Base-by-base conservation (phyloP, 1,140 invertebrate genomes). In the Hypsibius dujardini region DNA sequence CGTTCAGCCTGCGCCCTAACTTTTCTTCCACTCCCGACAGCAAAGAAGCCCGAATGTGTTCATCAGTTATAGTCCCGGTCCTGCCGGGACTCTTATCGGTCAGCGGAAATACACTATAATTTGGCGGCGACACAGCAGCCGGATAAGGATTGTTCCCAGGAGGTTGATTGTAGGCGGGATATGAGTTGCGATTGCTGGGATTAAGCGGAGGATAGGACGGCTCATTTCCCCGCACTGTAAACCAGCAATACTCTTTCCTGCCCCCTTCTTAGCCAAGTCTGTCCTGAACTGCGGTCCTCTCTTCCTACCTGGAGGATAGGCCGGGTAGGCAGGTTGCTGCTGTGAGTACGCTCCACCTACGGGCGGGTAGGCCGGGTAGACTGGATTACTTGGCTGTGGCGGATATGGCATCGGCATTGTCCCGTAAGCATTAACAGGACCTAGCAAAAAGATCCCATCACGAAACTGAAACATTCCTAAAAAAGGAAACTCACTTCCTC, bases 21-120 rank as follows among this genome's bases (percentile, higher is more conserved):
- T 95, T 95, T 78, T 98, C 93, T 80, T 95, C 90, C 1, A 96
- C 90, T 28, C 94, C 95, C 69, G 90, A 92, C 1, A 96, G 79
- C 7, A 98, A 81, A 46, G 94, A 97, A 59, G 88, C 90, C 76
- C 90, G 86, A 69, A 98, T 91, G 77, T 96, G 92, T 77, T 95
- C 92, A 77, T 95, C 90, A 59, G 91, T 90, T 60, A 97, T 93
- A 15, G 90, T 94, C 15, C 88, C 88, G 1, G 75, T 75, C 74
- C 72, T 71, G 70, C 47, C 47, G 46, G 73, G 47, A 46, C 40
- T 70, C n/a, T 47, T 56, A 46, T 47, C 70, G 2, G 46, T 71
- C 72, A 59, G 45, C 28, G 74, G 70, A 62, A 74, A 71, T 67
- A 71, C 46, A 56, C 50, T n/a, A n/a, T 56, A 56, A 56, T 28